Percentiles rank a stretch among this genome's conserved stretches.
Conservation (phyloP, 2,888 invertebrate genomes). For the Helicoverpa assulta region DNA sequence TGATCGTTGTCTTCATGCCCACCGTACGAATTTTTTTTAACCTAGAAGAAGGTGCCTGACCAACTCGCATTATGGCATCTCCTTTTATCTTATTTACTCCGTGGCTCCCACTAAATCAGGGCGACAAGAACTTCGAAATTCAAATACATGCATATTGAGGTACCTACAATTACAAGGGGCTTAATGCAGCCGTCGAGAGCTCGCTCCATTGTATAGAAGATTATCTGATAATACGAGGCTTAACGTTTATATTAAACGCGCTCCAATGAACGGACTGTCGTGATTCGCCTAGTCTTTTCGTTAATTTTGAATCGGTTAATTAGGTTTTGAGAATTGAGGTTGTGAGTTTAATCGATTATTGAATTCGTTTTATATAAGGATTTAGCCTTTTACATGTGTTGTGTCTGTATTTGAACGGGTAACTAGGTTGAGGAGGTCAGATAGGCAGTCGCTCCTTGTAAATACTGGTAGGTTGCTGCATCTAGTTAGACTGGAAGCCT, state of each 20-base stretch:
- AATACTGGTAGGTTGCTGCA: too few species aligned
- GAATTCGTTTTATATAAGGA: neutral
- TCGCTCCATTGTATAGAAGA: slow-evolving; percentile 61
- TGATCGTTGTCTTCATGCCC: too few species aligned
- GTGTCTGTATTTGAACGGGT: too few species aligned
- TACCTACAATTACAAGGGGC: slow-evolving; percentile 57
- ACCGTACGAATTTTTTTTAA: too few species aligned
- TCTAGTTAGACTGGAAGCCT: too few species aligned
- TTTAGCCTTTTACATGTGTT: too few species aligned
- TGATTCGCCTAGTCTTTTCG: slow-evolving; percentile 31
- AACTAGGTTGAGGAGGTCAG: too few species aligned
- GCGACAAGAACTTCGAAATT: slow-evolving; percentile 43
- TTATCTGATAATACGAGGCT: slow-evolving; percentile 64
- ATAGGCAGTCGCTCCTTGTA: too few species aligned
- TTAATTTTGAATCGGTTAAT: neutral
- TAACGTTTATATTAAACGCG: slow-evolving; percentile 56
- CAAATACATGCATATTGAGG: slow-evolving; percentile 57
- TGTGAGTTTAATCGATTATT: neutral
- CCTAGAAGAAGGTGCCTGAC: too few species aligned
- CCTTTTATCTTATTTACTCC: too few species aligned
- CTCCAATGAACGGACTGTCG: slow-evolving; percentile 35
- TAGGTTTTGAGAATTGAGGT: neutral
- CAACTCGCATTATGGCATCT: too few species aligned
- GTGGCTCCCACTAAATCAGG: slow-evolving; percentile 20
- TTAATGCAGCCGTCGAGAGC: slow-evolving; percentile 51